phyloP scores from a whole-genome alignment of 64 coral and sea anemone species.

The Montipora foliosa region DNA sequence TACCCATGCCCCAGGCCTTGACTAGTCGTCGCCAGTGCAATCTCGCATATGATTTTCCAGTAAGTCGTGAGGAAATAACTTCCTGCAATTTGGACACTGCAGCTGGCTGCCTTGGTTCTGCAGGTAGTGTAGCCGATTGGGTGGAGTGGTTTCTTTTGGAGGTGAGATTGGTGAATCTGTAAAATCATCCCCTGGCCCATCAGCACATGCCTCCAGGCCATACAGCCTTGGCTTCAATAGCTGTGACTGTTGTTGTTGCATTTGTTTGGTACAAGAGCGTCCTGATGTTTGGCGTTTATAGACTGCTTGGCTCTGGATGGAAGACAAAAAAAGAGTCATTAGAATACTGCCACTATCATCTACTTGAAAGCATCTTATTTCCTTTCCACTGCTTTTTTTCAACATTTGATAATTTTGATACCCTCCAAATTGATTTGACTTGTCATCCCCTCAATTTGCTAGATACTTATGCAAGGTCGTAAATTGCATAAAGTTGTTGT shows the following conservation, averaged over 20 bases:
- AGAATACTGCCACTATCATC: too few relatives aligned
- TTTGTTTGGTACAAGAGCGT: conserved; percentile 11
- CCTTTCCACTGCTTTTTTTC: too few relatives aligned
- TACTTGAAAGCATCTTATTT: too few relatives aligned
- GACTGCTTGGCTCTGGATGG: not conserved
- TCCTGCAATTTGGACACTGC: conserved; percentile 51
- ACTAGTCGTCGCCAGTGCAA: conserved; percentile 35
- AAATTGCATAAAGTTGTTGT: too few relatives aligned
- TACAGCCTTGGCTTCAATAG: not conserved
- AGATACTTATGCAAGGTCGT: too few relatives aligned
- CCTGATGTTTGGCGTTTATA: not conserved
- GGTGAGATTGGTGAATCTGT: not conserved
- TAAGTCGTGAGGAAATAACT: conserved; percentile 38
- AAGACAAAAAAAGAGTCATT: not conserved
- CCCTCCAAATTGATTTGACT: too few relatives aligned
- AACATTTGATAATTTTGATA: too few relatives aligned
- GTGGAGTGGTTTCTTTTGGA: not conserved
- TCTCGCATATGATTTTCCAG: conserved; percentile 69
- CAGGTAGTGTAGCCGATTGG: not conserved
- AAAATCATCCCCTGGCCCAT: conserved; percentile 30
- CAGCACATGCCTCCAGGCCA: not conserved
- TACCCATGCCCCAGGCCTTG: not conserved
- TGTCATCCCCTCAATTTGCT: too few relatives aligned
- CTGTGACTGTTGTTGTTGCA: not conserved
- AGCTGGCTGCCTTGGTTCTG: not conserved